Base-by-base conservation (phyloP, 2,113 vertebrate genomes). In the Phalacrocorax brasilianus region DNA sequence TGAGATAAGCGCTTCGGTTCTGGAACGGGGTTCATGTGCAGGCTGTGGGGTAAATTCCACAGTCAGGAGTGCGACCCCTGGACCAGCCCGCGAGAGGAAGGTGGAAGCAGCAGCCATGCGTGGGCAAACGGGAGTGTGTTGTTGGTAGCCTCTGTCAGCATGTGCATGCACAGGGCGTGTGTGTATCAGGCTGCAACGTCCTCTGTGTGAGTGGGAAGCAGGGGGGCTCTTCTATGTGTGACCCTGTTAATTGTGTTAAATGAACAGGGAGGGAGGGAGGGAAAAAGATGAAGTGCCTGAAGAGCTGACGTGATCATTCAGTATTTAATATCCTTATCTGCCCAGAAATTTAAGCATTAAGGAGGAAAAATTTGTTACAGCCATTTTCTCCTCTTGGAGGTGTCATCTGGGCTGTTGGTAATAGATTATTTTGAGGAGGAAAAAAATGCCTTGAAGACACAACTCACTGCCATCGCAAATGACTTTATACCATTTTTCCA, bases 151-250 rank as follows among this genome's bases (percentile, higher is more conserved):
- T 20, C 33, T 28, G 2, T 32, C 42, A 12, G 42, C 14, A 9
- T 4, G 3, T 8, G 44, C 17, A 4, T 8, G 44, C 20, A 4
- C n/a, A 14, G 23, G 33, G 21, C 33, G 13, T 0, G 1, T 28
- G 52, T 42, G 18, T 32, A 52, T 42, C 30, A 24, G 67, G 72
- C 18, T 22, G 20, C 24, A 18, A 40, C 6, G 28, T 44, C 85
- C 24, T 3, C 68, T 21, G 32, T 3, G 18, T 23, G 77, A 58
- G 23, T 0, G 1, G 10, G 40, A 49, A 50, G 26, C 3, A 2
- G 7, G 9, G 40, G 14, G 15, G 5, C 22, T 91, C 7, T 79
- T 68, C 44, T 44, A 2, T 0, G 0, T 52, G 30, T 58, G 56
- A 74, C 42, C 23, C 62, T 50, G 26, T 14, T 71, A 71, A 70